phyloP scores from a whole-genome alignment of 1,140 invertebrate genomes.

The Pseudomyrmex pallidus region DNA sequence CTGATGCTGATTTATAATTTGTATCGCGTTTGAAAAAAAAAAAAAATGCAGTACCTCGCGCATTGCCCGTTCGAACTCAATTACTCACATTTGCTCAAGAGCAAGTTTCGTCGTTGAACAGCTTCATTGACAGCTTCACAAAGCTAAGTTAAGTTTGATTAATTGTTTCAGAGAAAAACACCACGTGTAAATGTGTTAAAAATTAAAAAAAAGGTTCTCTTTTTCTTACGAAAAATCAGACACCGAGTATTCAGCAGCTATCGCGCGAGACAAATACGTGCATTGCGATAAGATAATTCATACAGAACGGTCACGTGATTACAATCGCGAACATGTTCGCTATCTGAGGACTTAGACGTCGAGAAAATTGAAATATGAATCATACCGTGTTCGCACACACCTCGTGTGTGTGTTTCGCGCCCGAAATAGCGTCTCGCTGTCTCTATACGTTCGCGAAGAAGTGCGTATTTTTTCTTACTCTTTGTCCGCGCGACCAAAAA shows the following conservation, averaged over 20 bases:
- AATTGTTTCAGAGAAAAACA: too few species aligned
- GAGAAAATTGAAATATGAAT: constrained; percentile 73
- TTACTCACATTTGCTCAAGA: too few species aligned
- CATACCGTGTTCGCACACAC: constrained; percentile 54
- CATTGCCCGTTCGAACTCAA: neutral
- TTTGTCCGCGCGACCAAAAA: neutral
- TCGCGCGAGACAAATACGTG: constrained; percentile 20
- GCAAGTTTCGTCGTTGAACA: too few species aligned
- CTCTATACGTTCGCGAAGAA: neutral
- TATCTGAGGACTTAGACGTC: constrained; percentile 53
- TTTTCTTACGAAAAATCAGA: neutral
- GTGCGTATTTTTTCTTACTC: too few species aligned
- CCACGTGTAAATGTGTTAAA: neutral
- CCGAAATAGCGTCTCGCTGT: constrained; percentile 53
- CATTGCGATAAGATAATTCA: constrained; percentile 70
- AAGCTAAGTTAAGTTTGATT: neutral
- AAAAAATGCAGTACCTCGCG: constrained; percentile 1
- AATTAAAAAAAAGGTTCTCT: constrained; percentile 15
- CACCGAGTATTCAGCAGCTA: constrained; percentile 38
- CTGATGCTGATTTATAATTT: constrained; percentile 39
- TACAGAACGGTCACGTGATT: constrained; percentile 61
- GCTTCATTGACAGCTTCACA: neutral
- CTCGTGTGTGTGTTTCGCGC: constrained; percentile 17
- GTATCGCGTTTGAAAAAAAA: neutral
- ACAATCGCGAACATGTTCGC: constrained; percentile 59